phyloP scores from a whole-genome alignment of 1,140 invertebrate species.

The Armadillidium nasatum region DNA sequence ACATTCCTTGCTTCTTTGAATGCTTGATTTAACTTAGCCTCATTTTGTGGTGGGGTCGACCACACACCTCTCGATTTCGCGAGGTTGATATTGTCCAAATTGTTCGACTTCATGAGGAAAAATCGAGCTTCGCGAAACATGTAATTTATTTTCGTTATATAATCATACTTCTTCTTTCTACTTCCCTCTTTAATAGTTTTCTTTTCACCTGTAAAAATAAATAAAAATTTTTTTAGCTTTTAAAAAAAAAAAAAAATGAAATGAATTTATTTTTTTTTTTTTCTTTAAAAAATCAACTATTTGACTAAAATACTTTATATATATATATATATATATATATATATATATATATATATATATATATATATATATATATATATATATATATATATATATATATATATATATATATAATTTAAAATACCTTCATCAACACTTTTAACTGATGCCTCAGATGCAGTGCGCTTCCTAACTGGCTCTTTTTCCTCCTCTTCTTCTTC shows the following conservation, averaged over 20 bases:
- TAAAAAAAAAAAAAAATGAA: too few relatives aligned
- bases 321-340: too few relatives aligned
- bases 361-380: too few relatives aligned
- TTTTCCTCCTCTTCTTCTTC: slow-evolving; percentile 4
- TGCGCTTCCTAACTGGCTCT: background rate
- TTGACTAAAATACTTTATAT: too few relatives aligned
- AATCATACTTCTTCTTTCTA: slow-evolving; percentile 56
- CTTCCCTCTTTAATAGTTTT: background rate
- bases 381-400: too few relatives aligned
- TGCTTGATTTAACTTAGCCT: slow-evolving; percentile 91
- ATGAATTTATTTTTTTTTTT: too few relatives aligned
- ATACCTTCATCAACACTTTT: background rate
- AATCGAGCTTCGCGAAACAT: slow-evolving; percentile 90
- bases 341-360: too few relatives aligned
- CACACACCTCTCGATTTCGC: slow-evolving; percentile 94
- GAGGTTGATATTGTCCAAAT: slow-evolving; percentile 89
- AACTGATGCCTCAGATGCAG: background rate
- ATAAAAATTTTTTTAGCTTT: too few relatives aligned
- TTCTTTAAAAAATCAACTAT: too few relatives aligned
- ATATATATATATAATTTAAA: too few relatives aligned
- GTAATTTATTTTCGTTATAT: slow-evolving; percentile 85
- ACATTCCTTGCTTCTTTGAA: slow-evolving; percentile 89
- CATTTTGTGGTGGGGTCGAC: slow-evolving; percentile 95
- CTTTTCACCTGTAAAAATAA: background rate
- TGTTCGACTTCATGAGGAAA: slow-evolving; percentile 97